phyloP scores from a whole-genome alignment of 2,113 vertebrate species.

The Haemorhous mexicanus region DNA sequence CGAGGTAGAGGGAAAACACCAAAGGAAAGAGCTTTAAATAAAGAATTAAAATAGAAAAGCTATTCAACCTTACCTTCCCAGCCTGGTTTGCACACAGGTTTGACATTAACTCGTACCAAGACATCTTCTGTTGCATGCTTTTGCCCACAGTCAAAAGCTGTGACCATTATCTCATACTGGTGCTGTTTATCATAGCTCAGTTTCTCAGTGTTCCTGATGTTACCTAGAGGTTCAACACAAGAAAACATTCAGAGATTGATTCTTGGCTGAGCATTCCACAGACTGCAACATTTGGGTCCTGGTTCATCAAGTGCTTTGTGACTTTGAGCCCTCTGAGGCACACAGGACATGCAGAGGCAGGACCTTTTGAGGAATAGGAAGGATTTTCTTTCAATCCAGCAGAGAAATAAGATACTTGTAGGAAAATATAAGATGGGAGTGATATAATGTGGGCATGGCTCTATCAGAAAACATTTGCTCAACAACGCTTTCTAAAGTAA shows the following conservation, averaged over 20 bases:
- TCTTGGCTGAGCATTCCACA: background rate
- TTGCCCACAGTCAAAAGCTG: conserved; percentile 95
- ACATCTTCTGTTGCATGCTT: conserved; percentile 84
- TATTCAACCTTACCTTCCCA: conserved; percentile 88
- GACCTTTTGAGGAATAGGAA: background rate
- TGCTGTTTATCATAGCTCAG: conserved; percentile 87
- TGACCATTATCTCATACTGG: conserved; percentile 92
- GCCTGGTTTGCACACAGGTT: conserved; percentile 94
- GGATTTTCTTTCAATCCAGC: background rate
- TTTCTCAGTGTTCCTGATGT: conserved; percentile 95
- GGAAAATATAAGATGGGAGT: background rate
- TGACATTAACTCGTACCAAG: conserved; percentile 87
- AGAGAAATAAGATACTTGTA: background rate
- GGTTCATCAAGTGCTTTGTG: background rate
- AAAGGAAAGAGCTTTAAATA: background rate
- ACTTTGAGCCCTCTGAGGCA: background rate
- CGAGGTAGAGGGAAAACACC: background rate
- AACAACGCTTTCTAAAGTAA: background rate
- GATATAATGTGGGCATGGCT: background rate
- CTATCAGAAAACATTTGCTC: background rate
- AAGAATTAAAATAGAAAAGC: background rate
- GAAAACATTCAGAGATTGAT: background rate
- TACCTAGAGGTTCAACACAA: conserved; percentile 75
- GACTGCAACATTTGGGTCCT: background rate
- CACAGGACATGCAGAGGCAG: background rate